phyloP scores from a whole-genome alignment of 2,888 invertebrate genomes.

The Nasonia oneida region DNA sequence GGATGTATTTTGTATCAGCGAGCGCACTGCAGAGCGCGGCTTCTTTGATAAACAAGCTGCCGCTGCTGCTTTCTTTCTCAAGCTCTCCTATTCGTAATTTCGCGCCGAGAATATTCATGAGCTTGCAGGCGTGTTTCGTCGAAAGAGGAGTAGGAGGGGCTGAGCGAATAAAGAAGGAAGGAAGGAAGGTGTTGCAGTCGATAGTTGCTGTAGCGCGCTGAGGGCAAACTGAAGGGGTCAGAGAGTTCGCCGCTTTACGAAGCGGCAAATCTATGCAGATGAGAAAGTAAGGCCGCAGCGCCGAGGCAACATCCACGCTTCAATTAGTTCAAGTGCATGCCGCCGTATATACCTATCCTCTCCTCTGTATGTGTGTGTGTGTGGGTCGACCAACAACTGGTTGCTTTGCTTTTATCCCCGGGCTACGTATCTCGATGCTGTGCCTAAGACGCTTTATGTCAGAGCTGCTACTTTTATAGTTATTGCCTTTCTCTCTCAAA shows the following conservation, averaged over 20 bases:
- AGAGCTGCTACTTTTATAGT: too few species aligned
- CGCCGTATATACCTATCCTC: too few species aligned
- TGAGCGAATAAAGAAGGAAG: constrained; percentile 41
- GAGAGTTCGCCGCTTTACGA: constrained; percentile 68
- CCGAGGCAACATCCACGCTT: constrained; percentile 70
- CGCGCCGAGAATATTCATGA: constrained; percentile 76
- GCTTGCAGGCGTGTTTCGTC: constrained; percentile 62
- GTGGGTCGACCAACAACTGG: constrained; percentile 20
- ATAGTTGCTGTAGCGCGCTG: neutral
- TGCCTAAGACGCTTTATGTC: too few species aligned
- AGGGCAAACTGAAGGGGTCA: constrained; percentile 48
- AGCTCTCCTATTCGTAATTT: constrained; percentile 69
- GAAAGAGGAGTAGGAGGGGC: neutral
- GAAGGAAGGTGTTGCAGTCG: constrained; percentile 32
- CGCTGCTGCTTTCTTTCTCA: constrained; percentile 57
- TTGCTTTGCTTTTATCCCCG: constrained; percentile 27
- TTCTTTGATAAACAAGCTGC: neutral
- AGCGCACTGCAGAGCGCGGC: neutral
- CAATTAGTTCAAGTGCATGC: constrained; percentile 75
- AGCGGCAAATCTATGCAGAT: constrained; percentile 76
- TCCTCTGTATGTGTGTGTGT: neutral
- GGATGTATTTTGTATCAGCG: neutral
- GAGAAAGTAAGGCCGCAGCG: constrained; percentile 69
- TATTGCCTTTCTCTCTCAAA: neutral
- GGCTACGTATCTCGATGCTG: neutral